Base-by-base conservation (phyloP, 92 coral and sea anemone genomes). In the Zoanthus solanderi region DNA sequence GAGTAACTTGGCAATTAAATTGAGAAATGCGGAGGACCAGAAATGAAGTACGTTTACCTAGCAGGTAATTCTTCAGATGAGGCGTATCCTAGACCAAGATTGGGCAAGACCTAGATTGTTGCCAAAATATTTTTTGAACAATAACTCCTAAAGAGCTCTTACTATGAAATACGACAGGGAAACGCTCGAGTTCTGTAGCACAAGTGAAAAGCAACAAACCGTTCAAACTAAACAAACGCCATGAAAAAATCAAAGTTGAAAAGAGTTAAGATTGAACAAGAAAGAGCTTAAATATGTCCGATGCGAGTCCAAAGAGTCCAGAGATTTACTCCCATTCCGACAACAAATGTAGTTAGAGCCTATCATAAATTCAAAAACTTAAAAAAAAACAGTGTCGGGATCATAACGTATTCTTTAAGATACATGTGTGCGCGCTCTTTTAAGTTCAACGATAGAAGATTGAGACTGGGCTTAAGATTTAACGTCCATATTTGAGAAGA, bases 191-290 rank as follows among this genome's bases (percentile, higher is more conserved):
- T 10, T 58, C 34, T 8, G 31, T 10, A 17, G 17, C 32, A 11
- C 44, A 63, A 18, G 44, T 4, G n/a, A 63, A n/a, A 63, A 61
- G 37, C 68, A 65, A 28, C 53, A 18, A 37, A 1, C 14, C 32
- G 7, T 23, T 37, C 53, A 65, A 79, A n/a, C 71, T 61, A 79
- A 48, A 34, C 13, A 79, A 37, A 79, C 42, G 84, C 31, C 18
- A 2, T 63, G 84, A 57, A 29, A 79, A 79, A 44, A 44, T 79
- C 84, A 66, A 65, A 45, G n/a, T 56, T 60, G 2, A 79, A 42
- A 18, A 79, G 84, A 37, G 17, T 60, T n/a, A 37, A 79, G 71
- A 61, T 37, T 57, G 30, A 46, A 17, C 23, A 79, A 61, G 71
- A 61, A 44, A 79, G 57, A 79, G n/a, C 9, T 79, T 32, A 78